Base-by-base conservation (phyloP, 2,113 vertebrate species). In the cattle (Bos taurus) region DNA sequence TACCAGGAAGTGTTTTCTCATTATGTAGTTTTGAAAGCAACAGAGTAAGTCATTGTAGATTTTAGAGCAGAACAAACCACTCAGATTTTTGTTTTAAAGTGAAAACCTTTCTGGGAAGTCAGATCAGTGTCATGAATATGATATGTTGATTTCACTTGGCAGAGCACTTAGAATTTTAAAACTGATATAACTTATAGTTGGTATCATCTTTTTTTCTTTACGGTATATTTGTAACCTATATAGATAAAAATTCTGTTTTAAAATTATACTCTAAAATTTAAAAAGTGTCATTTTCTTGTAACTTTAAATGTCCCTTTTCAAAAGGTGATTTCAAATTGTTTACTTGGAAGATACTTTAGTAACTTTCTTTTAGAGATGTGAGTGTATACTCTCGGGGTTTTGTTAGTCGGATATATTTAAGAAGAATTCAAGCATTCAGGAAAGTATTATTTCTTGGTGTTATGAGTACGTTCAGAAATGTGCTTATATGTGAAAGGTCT, bases 1-100 rank as follows among this genome's bases (percentile, higher is more conserved):
- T 82, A 17, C n/a, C 54, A 62, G 92, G 36, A 92, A 90, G 48
- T 67, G 33, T 94, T 97, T 88, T 96, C 56, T 92, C 87, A 54
- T 96, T 93, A 46, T 16, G 8, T 93, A 90, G 83, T 95, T 96
- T 87, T 60, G 87, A 81, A 52, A 57, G 80, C 46, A 67, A 93
- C 71, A 96, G 81, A 95, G 10, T 97, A 93, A 95, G 90, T 94
- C 74, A 90, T 2, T 87, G 19, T 81, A 56, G 54, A 82, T 94
- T 91, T 90, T 90, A 46, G 82, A 94, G 43, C 50, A 84, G 60
- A 97, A 57, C 36, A 82, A 40, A 89, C 91, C 84, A 87, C 83
- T 97, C 52, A 95, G 33, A 90, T 52, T 91, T 89, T 94, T 89
- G 25, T 88, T 48, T 3, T 71, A 46, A 92, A 90, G 56, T 96